These are phyloP conservation scores for Rhopalosiphum maidis DNA, from an alignment of 1,140 invertebrate species.

Conservation along the genomic window DNA sequence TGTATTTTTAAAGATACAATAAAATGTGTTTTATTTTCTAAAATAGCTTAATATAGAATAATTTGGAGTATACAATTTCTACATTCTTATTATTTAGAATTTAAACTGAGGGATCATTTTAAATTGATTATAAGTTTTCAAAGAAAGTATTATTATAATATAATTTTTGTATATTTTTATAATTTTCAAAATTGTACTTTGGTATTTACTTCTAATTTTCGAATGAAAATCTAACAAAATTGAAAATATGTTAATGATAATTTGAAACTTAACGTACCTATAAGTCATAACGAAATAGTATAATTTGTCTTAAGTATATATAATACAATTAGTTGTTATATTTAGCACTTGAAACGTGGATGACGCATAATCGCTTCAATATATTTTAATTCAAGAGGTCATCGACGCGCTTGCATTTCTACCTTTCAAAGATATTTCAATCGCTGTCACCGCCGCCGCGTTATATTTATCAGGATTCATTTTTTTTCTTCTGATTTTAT, in stretches of 20 bases:
- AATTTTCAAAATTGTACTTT: too few species aligned
- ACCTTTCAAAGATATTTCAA: constrained; percentile 37
- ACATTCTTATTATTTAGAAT: too few species aligned
- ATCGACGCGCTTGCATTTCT: neutral
- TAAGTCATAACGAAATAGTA: neutral
- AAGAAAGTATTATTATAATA: too few species aligned
- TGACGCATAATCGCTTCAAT: neutral
- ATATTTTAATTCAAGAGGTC: neutral
- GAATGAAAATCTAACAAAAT: neutral
- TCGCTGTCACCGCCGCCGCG: neutral
- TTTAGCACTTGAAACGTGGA: neutral
- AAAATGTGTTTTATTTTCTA: too few species aligned
- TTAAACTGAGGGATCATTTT: too few species aligned
- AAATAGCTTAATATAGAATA: too few species aligned
- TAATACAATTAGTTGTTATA: neutral
- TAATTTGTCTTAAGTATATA: neutral
- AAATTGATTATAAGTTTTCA: too few species aligned
- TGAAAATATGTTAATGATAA: too few species aligned
- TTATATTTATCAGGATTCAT: constrained; percentile 28
- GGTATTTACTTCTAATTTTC: too few species aligned
- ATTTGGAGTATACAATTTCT: too few species aligned
- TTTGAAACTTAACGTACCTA: neutral
- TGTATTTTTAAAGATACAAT: too few species aligned
- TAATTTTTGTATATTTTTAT: too few species aligned
- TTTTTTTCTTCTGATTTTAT: constrained; percentile 28